A percentile compares a stretch with the other conserved stretches of the same genome.
These are phyloP conservation scores for Cataglyphis cursor DNA, from an alignment of 2,888 invertebrate species.

Conservation along the genomic window DNA sequence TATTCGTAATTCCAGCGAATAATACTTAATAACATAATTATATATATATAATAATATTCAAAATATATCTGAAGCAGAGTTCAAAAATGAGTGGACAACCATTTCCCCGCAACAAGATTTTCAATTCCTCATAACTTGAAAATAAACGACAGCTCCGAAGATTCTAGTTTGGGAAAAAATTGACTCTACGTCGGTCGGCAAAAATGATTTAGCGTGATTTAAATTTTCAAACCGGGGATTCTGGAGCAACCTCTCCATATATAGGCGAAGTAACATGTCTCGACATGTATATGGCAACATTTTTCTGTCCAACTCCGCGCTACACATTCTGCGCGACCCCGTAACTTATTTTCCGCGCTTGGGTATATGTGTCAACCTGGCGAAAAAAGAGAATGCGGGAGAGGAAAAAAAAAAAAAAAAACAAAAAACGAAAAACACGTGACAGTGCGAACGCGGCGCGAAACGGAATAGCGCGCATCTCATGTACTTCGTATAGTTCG, in stretches of 20 bases:
- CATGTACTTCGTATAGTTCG: slow-evolving; percentile 1
- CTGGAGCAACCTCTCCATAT: background rate
- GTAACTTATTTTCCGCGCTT: slow-evolving; percentile 44
- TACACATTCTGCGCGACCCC: slow-evolving; percentile 20
- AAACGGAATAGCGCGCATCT: background rate
- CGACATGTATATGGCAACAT: slow-evolving; percentile 20
- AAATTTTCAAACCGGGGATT: slow-evolving; percentile 2
- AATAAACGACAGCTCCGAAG: background rate
- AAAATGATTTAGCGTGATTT: background rate
- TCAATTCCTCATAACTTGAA: background rate
- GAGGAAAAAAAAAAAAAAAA: background rate
- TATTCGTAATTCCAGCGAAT: background rate
- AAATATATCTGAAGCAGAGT: background rate
- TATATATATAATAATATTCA: too few species aligned
- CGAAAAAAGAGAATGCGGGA: background rate
- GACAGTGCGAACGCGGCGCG: slow-evolving; percentile 27
- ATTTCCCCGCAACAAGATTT: background rate
- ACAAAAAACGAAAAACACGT: slow-evolving; percentile 26
- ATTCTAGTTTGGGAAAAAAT: background rate
- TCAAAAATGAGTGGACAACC: background rate
- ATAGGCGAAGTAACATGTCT: background rate
- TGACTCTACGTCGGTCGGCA: background rate
- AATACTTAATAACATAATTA: background rate
- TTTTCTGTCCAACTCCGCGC: slow-evolving; percentile 10
- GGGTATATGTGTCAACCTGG: slow-evolving; percentile 19